Evolutionary conservation across 1,140 invertebrate genomes (phyloP), one percentile per base, ranked within the genome.

Genomic region (Whitmania pigra): DNA sequence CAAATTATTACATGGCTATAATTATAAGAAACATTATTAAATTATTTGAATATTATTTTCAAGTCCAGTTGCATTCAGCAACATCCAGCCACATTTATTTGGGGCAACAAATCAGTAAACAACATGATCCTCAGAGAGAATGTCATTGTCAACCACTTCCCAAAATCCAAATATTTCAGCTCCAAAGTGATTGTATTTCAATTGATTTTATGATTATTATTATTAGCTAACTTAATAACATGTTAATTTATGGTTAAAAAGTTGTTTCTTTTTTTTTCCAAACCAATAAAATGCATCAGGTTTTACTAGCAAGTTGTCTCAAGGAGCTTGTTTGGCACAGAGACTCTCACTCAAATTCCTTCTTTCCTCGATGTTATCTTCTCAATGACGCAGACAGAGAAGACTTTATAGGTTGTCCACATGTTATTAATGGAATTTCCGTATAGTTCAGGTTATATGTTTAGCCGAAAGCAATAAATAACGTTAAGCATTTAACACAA

Each of bases 101-200:
- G 73, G 73, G 73, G 73, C 22, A 69, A 69, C 18, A 49, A 57
- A 36, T 49, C 20, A 40, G 73, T 73, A 13, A 73, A 73, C 55
- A 63, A 53, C 36, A 40, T 73, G n/a, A 43, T 71, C 9, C 69
- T 73, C 15, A 63, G 53, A 53, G 71, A 53, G 36, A 68, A 73
- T 17, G 73, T 73, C 54, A 57, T 66, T 22, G 69, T 71, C 54
- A 73, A 73, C 63, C 73, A 73, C 55, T 73, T 73, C 43, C 69
- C 69, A 22, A 73, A 73, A 53, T 54, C 73, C 15, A 71, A 68
- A 22, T 73, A 71, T 57, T 73, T 73, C 69, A 54, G 69, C 17
- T 73, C 73, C 40, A 73, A 73, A 69, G 73, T 73, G 49, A 40
- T 49, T n/a, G 22, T 67, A 13, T 20, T 69, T 29, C 25, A 63